Base-by-base conservation (phyloP, 2,888 invertebrate species). In the Trissolcus brochymenae region DNA sequence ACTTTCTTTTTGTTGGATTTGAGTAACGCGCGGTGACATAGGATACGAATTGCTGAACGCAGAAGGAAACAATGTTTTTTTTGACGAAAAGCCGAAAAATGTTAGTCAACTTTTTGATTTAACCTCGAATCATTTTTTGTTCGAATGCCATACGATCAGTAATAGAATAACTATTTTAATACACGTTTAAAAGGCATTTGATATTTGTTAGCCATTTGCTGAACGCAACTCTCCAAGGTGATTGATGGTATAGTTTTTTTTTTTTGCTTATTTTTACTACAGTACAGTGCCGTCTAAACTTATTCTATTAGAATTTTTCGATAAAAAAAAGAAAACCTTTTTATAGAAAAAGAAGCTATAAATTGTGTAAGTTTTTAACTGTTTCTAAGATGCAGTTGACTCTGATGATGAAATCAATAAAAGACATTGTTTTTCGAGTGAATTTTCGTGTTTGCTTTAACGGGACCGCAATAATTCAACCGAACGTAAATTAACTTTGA, bases 201-300 rank as follows among this genome's bases (percentile, higher is more conserved):
- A 76, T 76, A 76, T 55, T 66, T 60, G 51, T 41, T 56, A 60
- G 76, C 65, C 55, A 71, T 54, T 66, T 66, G 62, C 71, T 76
- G 71, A 71, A 61, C 55, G 56, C 60, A 51, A 59, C 70, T 61
- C 60, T 68, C 25, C 59, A 55, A 54, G 65, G 9, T 11, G 11
- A 35, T 11, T 25, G 25, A 25, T 4, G 11, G 11, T 43, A 4
- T 6, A 43, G n/a, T 43, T 43, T 43, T 6, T 46, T 41, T 41
- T 2, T 14, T 46, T 14, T 46, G 14, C 46, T 46, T 16, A n/a
- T n/a, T 46, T 46, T 46, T n/a, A 46, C 6, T n/a, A 14, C 46
- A 14, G n/a, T 25, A 25, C 25, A n/a, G 25, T 25, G 46, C 4
- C 11, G 4, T 35, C 1, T 9, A 35, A 1, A 35, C 9, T 35